A percentile compares a stretch with the other conserved stretches of the same genome.
Evolutionary conservation across 2,888 invertebrate genomes (phyloP).

Genomic region (Buathra laborator): DNA sequence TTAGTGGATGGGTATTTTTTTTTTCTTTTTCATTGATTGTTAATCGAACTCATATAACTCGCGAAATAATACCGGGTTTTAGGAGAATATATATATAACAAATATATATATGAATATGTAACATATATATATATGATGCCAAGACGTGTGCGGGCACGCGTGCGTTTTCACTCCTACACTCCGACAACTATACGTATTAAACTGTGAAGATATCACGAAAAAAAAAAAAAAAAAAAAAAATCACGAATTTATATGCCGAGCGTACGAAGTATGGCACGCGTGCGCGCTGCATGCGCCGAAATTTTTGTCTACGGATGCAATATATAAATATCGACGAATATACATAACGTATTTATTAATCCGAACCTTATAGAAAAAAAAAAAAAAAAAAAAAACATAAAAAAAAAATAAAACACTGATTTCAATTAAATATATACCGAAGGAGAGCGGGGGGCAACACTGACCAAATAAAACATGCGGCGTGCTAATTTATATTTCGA

Average conservation of each 20-base stretch:
- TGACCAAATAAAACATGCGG: constrained; percentile 81
- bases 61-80: constrained; percentile 48
- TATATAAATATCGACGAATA: constrained; percentile 48
- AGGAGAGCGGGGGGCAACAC: constrained; percentile 73
- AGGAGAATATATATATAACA: constrained; percentile 52
- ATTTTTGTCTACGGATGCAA: constrained; percentile 65
- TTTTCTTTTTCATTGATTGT: constrained; percentile 33
- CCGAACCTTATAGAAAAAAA: constrained; percentile 21
- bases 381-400: constrained; percentile 19
- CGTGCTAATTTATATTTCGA: constrained; percentile 79
- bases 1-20: constrained; percentile 58
- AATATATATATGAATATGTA: not conserved
- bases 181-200: not conserved
- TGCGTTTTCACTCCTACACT: constrained; percentile 39
- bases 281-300: constrained; percentile 66
- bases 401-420: constrained; percentile 60
- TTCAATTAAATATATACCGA: constrained; percentile 52
- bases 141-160: constrained; percentile 64
- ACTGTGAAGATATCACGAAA: not conserved
- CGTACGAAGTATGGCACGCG: constrained; percentile 54
- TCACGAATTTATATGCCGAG: constrained; percentile 14
- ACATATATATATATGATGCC: constrained; percentile 52
- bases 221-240: not conserved
- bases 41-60: constrained; percentile 51
- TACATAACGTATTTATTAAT: constrained; percentile 26